Evolutionary conservation across 2,113 vertebrate species (phyloP).

Genomic region (Megaceryle torquata): DNA sequence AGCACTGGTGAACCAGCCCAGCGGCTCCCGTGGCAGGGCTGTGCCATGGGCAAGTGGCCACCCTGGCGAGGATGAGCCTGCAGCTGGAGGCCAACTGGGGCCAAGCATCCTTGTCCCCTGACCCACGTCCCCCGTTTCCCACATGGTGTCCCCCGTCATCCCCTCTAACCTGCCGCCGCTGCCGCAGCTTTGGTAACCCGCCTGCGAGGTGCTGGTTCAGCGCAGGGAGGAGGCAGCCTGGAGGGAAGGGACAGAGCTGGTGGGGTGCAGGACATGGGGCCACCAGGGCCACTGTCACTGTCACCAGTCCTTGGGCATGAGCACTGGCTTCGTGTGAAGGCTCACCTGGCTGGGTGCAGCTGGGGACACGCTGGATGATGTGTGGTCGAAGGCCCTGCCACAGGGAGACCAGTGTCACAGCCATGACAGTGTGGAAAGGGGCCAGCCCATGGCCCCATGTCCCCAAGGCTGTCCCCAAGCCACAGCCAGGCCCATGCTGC

Average conservation of each 20-base stretch:
- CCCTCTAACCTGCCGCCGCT: constrained; percentile 74
- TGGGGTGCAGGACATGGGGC: neutral
- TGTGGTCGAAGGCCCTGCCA: constrained; percentile 71
- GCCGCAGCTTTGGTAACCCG: constrained; percentile 59
- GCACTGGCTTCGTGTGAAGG: accelerated
- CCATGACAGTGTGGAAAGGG: neutral
- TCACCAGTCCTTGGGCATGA: neutral
- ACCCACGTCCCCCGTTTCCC: neutral
- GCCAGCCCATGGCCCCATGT: accelerated
- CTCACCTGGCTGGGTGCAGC: constrained; percentile 73
- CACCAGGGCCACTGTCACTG: neutral
- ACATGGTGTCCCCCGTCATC: neutral
- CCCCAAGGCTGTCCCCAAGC: neutral
- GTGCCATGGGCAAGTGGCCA: accelerated
- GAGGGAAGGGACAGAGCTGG: neutral
- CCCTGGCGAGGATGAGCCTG: neutral
- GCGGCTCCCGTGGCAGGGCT: neutral
- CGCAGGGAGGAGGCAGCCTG: constrained; percentile 69
- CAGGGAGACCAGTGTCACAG: neutral
- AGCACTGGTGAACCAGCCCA: neutral
- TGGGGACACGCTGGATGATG: constrained; percentile 62
- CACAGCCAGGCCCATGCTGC: neutral
- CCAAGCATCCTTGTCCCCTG: neutral
- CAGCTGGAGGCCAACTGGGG: accelerated
- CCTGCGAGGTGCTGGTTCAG: neutral